Evolutionary conservation across 2,888 invertebrate species (phyloP), one percentile per base, ranked within the genome.

Genomic region (Cloeon dipterum): DNA sequence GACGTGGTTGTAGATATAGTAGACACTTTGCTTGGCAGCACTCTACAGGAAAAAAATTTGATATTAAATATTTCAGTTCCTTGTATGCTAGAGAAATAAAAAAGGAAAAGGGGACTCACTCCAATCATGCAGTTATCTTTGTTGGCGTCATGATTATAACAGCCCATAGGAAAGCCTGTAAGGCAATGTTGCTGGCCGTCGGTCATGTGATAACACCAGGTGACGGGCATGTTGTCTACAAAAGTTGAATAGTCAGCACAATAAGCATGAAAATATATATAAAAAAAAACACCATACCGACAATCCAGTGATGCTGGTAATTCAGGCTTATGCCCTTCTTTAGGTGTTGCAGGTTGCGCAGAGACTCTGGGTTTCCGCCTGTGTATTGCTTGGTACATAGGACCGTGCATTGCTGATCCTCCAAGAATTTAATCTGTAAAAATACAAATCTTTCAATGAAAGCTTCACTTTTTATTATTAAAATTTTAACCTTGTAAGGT

Each of bases 251-350:
- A n/a, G n/a, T n/a, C n/a, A n/a, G n/a, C n/a, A 11, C 7, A 8
- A 23, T 23, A 23, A 23, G n/a, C n/a, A n/a, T n/a, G n/a, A n/a
- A n/a, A n/a, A n/a, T n/a, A n/a, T 35, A 35, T 11, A 4, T 26
- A 34, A 3, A n/a, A 34, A 34, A n/a, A 10, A 8, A 26, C 3
- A 37, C 45, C 65, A 49, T 48, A 63, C 64, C 65, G 42, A 86
- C 68, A 49, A 88, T 86, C 96, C 96, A 98, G 57, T 98, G 96
- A 58, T 98, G 96, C 50, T 94, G 88, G 57, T 98, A 98, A 56
- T 94, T 94, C 37, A 91, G 63, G 41, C 77, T 76, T 65, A 93
- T 88, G 41, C 91, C 94, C 60, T 82, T 81, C 54, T 82, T 79
- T 40, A 98, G 61, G 13, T 79, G 69, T 49, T 78, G 74, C 47